phyloP scores from a whole-genome alignment of 2,797 vertebrate genomes.

The Gobio occitaniae region DNA sequence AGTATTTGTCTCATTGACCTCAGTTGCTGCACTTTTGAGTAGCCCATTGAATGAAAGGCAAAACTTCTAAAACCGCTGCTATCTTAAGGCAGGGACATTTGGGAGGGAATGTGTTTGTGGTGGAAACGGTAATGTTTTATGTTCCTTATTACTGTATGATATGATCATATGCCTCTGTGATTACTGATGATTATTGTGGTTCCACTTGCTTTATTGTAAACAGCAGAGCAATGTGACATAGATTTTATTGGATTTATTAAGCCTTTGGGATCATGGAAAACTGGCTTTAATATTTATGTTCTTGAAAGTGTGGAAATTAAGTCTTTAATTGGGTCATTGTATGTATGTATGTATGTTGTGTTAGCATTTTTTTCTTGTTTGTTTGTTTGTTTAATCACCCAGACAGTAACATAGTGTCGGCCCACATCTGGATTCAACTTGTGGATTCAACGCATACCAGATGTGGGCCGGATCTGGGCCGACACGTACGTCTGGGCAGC shows the following conservation, averaged over 20 bases:
- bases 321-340: slow-evolving; percentile 26
- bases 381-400: slow-evolving; percentile 4
- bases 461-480: too few relatives aligned
- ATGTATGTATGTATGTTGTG: slow-evolving; percentile 6
- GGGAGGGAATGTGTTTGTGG: slow-evolving; percentile 63
- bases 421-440: too few relatives aligned
- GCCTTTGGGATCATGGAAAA: slow-evolving; percentile 40
- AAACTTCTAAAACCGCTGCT: slow-evolving; percentile 85
- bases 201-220: slow-evolving; percentile 61
- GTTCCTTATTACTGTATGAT: slow-evolving; percentile 62
- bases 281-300: slow-evolving; percentile 54
- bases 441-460: too few relatives aligned
- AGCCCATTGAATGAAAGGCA: slow-evolving; percentile 74
- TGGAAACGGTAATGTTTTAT: slow-evolving; percentile 66
- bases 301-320: slow-evolving; percentile 33
- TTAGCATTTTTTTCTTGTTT: background rate
- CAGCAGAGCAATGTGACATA: slow-evolving; percentile 57
- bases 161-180: slow-evolving; percentile 70
- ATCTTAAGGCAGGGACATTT: slow-evolving; percentile 78
- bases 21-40: slow-evolving; percentile 89
- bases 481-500: background rate
- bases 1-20: slow-evolving; percentile 89
- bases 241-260: slow-evolving; percentile 40
- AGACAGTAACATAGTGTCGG: too few relatives aligned
- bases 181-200: slow-evolving; percentile 66